phyloP scores from a whole-genome alignment of 2,797 vertebrate species.

The Hemitrygon akajei region DNA sequence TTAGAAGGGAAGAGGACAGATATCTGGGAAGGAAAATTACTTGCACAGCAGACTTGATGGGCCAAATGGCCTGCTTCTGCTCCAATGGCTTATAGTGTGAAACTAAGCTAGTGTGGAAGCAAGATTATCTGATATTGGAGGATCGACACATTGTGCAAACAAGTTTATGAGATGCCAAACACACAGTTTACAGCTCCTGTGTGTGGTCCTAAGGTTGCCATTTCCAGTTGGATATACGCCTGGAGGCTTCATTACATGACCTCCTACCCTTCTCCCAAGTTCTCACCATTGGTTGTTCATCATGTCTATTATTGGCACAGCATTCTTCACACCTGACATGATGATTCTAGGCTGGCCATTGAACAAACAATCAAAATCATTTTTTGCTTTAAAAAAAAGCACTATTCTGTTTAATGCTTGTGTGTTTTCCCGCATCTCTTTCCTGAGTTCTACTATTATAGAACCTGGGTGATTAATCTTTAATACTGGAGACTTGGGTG shows the following conservation, averaged over 20 bases:
- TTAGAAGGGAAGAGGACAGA: not conserved
- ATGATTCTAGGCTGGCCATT: no score
- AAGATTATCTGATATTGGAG: not conserved
- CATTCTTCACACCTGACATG: no score
- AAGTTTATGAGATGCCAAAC: not conserved
- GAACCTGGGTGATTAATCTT: not conserved
- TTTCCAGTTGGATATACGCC: not conserved
- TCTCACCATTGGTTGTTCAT: not conserved
- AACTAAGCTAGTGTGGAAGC: not conserved
- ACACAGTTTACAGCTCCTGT: not conserved
- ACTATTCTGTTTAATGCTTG: not conserved
- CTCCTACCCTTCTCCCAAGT: not conserved
- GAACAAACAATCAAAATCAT: not conserved
- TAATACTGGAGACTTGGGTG: not conserved
- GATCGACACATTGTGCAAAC: not conserved
- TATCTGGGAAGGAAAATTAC: no score
- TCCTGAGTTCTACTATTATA: no score
- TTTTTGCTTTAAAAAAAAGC: not conserved
- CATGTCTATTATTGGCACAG: no score
- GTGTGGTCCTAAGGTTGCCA: not conserved
- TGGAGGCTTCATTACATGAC: not conserved
- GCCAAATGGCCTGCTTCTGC: no score
- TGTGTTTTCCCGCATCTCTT: no score
- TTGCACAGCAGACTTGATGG: no score
- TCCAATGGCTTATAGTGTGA: no score